A percentile compares a stretch with the other conserved stretches of the same genome.
Conservation (phyloP, 2,888 invertebrate species). For the Tiliacea citrago region DNA sequence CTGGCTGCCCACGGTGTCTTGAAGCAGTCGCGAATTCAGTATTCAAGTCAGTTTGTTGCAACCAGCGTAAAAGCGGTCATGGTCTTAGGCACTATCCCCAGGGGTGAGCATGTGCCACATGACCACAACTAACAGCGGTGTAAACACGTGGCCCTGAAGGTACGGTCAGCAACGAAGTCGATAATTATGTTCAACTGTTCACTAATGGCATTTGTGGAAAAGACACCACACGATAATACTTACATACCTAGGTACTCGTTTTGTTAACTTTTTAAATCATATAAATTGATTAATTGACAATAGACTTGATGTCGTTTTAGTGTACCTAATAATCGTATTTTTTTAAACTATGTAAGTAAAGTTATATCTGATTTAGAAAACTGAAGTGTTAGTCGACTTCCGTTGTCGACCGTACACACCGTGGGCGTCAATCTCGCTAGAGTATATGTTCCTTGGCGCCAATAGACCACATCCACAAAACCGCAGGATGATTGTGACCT, state of each 20-base stretch:
- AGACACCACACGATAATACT: not conserved
- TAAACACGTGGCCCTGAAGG: too few species aligned
- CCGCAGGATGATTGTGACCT: too few species aligned
- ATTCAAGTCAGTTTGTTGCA: not conserved
- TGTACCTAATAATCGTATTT: not conserved
- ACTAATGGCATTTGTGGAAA: not conserved
- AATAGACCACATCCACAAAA: too few species aligned
- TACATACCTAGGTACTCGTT: too few species aligned
- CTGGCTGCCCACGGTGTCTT: too few species aligned
- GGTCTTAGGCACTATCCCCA: not conserved
- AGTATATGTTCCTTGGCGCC: too few species aligned
- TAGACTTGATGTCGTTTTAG: not conserved
- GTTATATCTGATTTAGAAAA: not conserved
- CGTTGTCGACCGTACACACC: not conserved
- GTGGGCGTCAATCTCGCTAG: not conserved
- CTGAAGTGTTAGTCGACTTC: not conserved
- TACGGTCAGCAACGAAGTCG: not conserved
- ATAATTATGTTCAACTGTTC: not conserved
- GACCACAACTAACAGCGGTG: not conserved
- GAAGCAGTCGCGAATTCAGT: not conserved
- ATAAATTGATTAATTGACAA: not conserved
- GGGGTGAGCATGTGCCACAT: not conserved
- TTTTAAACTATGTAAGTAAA: too few species aligned
- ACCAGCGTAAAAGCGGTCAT: not conserved
- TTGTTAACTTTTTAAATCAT: not conserved